phyloP scores from a whole-genome alignment of 1,140 invertebrate genomes.

The Neuroterus valhalla region DNA sequence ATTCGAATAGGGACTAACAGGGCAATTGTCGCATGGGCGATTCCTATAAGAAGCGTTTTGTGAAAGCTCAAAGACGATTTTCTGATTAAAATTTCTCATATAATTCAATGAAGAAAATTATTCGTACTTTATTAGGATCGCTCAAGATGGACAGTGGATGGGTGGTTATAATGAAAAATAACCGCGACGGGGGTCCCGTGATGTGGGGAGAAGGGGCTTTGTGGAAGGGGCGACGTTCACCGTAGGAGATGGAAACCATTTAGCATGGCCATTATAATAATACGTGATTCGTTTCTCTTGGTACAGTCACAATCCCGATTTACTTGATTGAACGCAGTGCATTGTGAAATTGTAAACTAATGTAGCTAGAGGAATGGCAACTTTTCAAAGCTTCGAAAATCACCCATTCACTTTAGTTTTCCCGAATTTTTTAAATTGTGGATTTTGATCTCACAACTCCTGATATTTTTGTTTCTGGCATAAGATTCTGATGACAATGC shows the following conservation, averaged over 20 bases:
- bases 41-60: too few relatives aligned
- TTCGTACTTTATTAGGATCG: slow-evolving; percentile 56
- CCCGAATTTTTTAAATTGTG: too few relatives aligned
- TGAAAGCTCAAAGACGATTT: too few relatives aligned
- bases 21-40: background rate
- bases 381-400: too few relatives aligned
- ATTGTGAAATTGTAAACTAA: too few relatives aligned
- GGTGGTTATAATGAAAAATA: slow-evolving; percentile 72
- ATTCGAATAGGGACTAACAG: too few relatives aligned
- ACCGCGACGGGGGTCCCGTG: slow-evolving; percentile 44
- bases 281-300: slow-evolving; percentile 75
- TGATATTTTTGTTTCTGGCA: too few relatives aligned
- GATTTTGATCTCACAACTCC: too few relatives aligned
- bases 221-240: slow-evolving; percentile 34
- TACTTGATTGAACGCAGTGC: slow-evolving; percentile 48
- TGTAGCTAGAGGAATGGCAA: too few relatives aligned
- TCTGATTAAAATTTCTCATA: slow-evolving; percentile 6
- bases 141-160: slow-evolving; percentile 41
- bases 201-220: slow-evolving; percentile 18
- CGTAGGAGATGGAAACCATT: slow-evolving; percentile 66
- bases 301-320: slow-evolving; percentile 63
- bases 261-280: slow-evolving; percentile 76
- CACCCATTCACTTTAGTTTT: too few relatives aligned
- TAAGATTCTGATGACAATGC: too few relatives aligned
- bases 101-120: slow-evolving; percentile 59